Base-by-base conservation (phyloP, 1,140 invertebrate genomes). In the Chironomus tepperi region DNA sequence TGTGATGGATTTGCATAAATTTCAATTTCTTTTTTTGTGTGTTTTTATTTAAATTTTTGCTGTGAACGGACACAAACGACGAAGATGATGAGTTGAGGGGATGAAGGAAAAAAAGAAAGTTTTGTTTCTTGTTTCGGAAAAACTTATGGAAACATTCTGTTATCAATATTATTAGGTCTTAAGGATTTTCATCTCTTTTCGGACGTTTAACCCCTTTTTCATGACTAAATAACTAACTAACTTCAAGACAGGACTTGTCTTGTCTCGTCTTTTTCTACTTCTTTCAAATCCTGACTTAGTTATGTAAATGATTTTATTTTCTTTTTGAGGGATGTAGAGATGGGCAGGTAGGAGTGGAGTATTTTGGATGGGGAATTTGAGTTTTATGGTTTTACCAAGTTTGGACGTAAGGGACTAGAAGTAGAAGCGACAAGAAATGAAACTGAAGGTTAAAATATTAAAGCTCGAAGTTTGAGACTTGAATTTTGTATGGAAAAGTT, bases 1-100 rank as follows among this genome's bases (percentile, higher is more conserved):
- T 70, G 65, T 70, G 65, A 70, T 70, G 19, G 65, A 70, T 70
- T 70, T 70, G 65, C 65, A 70, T 70, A 70, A 70, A 70, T 70
- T 70, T 70, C 65, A 70, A 70, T 70, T 70, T 57, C 3, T 15
- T 12, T 57, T 12, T 57, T n/a, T n/a, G 47, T 57, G n/a, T 57
- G 12, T 57, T 57, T 57, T 12, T 57, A 57, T 57, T 57, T n/a
- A 15, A 57, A 57, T n/a, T 34, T 34, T 34, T 34, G 24, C 5
- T 57, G 47, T n/a, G 47, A n/a, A 21, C 18, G 65, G 65, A 8
- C 65, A 18, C n/a, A n/a, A n/a, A 8, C 65, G 9, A 7, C 64
- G 18, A 19, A 6, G 65, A 70, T 9, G 19, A 21, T 70, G 16
- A 19, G 9, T n/a, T 57, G 10, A 2, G 16, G 18, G 18, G 65